These are phyloP conservation scores for western clawed frog (Xenopus tropicalis) DNA, from an alignment of 2,113 vertebrate species.

Conservation along the genomic window UCB_Xtro_10.0 CM004449.2:18736001-18736500, in stretches of 20 bases:
- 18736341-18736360: constrained; percentile 38
- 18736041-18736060: constrained; percentile 33
- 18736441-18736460: constrained; percentile 49
- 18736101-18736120: not conserved
- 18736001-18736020: constrained; percentile 33
- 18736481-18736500: constrained; percentile 59
- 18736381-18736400: not conserved
- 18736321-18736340: constrained; percentile 49
- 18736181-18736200: constrained; percentile 47
- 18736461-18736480: constrained; percentile 55
- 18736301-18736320: constrained; percentile 48
- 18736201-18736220: constrained; percentile 56
- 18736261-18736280: constrained; percentile 51
- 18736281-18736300: constrained; percentile 48
- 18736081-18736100: not conserved
- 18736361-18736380: not conserved
- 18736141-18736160: constrained; percentile 52
- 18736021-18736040: not conserved
- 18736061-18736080: constrained; percentile 33
- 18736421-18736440: constrained; percentile 46
- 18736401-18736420: constrained; percentile 48
- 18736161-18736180: constrained; percentile 38
- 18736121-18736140: constrained; percentile 51
- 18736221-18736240: constrained; percentile 52
- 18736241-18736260: constrained; percentile 53